phyloP scores from a whole-genome alignment of 2,113 vertebrate genomes.

The Cairina moschata region DNA sequence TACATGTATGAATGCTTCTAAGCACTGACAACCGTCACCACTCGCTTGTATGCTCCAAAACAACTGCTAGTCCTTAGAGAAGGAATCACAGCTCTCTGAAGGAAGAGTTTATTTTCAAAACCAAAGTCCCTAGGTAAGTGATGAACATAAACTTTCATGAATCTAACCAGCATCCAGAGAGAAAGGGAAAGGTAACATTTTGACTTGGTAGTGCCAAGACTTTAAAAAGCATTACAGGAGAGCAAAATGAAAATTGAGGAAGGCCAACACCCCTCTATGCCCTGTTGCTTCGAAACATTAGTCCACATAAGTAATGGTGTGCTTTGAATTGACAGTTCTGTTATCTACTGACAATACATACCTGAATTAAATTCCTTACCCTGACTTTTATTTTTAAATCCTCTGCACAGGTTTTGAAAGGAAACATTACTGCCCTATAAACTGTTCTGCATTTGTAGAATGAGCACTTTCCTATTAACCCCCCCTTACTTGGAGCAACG shows the following conservation, averaged over 20 bases:
- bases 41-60: background rate
- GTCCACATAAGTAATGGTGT: background rate
- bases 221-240: background rate
- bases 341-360: background rate
- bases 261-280: background rate
- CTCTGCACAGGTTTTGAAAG: background rate
- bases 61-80: background rate
- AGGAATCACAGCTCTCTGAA: background rate
- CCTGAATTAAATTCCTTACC: background rate
- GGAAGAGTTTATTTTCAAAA: background rate
- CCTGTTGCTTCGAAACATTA: background rate
- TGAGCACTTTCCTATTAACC: background rate
- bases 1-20: background rate
- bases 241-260: background rate
- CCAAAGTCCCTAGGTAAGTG: background rate
- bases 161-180: background rate
- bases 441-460: background rate
- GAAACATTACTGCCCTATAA: background rate
- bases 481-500: background rate
- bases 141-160: background rate
- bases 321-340: background rate
- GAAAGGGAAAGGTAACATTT: background rate
- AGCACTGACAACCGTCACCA: background rate
- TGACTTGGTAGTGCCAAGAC: background rate
- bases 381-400: background rate